Evolutionary conservation across 2,888 invertebrate species (phyloP).

Genomic region (Cantharis lateralis): DNA sequence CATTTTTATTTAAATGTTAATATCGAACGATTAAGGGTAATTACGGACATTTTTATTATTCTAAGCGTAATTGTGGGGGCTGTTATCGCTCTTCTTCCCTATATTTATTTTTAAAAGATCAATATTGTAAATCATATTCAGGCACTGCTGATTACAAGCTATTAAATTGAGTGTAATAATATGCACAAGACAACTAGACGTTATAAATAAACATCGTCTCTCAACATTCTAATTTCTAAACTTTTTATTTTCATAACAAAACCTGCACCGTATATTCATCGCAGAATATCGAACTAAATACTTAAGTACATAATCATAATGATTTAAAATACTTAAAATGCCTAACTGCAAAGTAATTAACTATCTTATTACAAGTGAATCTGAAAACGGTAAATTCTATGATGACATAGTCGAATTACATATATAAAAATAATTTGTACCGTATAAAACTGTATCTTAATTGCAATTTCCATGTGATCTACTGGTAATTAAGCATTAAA

Average conservation of each 20-base stretch:
- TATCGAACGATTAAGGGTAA: conserved; percentile 1
- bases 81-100: conserved; percentile 4
- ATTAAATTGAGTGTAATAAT: neutral
- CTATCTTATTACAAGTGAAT: neutral
- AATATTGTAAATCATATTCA: neutral
- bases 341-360: neutral
- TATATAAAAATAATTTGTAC: neutral
- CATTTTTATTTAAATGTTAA: neutral
- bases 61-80: conserved; percentile 8
- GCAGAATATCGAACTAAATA: neutral
- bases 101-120: neutral
- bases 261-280: neutral
- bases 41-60: conserved; percentile 7
- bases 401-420: neutral
- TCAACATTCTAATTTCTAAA: neutral
- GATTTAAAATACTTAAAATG: neutral
- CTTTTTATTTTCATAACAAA: neutral
- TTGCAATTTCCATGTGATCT: neutral
- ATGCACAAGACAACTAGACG: neutral
- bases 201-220: neutral
- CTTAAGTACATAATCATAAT: neutral
- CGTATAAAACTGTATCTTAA: neutral
- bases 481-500: neutral
- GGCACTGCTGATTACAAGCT: neutral
- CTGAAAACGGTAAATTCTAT: neutral